phyloP scores from a whole-genome alignment of 2,797 vertebrate genomes.

The Poeciliopsis turneri region DNA sequence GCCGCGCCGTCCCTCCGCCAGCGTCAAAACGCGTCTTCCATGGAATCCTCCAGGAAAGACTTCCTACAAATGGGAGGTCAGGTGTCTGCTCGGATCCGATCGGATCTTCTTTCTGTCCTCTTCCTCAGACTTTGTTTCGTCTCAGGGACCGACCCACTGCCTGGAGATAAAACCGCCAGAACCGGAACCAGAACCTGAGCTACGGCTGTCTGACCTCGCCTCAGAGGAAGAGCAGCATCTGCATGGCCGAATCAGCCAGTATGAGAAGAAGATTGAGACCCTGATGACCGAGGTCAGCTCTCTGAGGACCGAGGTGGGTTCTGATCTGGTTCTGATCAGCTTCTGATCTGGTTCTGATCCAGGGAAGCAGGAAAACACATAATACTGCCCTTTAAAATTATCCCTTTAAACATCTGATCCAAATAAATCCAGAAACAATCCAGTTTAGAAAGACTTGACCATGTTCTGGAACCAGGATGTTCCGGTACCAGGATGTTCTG shows the following conservation, averaged over 20 bases:
- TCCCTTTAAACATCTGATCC: neutral
- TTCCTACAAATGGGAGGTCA: slow-evolving; percentile 90
- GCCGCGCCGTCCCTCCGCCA: slow-evolving; percentile 77
- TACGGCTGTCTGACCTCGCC: slow-evolving; percentile 87
- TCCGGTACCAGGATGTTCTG: too few relatives aligned
- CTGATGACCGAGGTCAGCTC: slow-evolving; percentile 88
- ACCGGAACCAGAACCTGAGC: slow-evolving; percentile 66
- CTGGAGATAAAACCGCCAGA: slow-evolving; percentile 79
- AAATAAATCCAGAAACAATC: neutral
- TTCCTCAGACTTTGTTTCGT: slow-evolving; percentile 27
- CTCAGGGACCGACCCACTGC: slow-evolving; percentile 83
- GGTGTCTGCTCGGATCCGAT: neutral
- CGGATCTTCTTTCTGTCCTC: neutral
- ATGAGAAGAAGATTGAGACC: slow-evolving; percentile 89
- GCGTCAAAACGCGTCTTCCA: slow-evolving; percentile 86
- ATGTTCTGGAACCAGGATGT: too few relatives aligned
- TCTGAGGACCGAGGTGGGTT: slow-evolving; percentile 87
- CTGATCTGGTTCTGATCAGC: neutral
- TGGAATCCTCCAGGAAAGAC: slow-evolving; percentile 91
- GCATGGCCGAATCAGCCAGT: slow-evolving; percentile 84
- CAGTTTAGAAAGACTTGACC: neutral
- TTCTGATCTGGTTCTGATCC: too few relatives aligned
- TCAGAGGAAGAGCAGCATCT: slow-evolving; percentile 85
- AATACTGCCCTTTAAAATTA: neutral
- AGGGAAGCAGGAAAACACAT: neutral